Base-by-base conservation (phyloP, 2,888 invertebrate species). In the Tinea pellionella region DNA sequence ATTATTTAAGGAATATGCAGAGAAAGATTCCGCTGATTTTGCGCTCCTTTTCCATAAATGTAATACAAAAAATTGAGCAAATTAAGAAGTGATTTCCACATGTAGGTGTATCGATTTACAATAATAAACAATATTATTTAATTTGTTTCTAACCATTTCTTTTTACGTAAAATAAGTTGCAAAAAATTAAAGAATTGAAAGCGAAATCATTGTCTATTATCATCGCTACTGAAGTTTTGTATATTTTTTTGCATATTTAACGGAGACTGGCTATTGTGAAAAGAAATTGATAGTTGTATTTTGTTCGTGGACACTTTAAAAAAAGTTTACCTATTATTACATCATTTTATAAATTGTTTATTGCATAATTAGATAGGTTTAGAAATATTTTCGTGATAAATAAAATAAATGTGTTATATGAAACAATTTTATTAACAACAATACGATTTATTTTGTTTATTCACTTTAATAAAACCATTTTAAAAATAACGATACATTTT, bases 171-270 rank as follows among this genome's bases (percentile, higher is more conserved):
- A 16, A 13, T 13, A 8, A 2, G 12, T 41, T 41, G 12, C 47
- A 47, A 16, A 9, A 42, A 42, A 42, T 15, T 4, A 47, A 47
- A 15, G 15, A 2, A 15, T 15, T 47, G 47, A 47, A 47, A 47
- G 15, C 15, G 47, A 47, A 47, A 47, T 15, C 15, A 9, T 9
- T 4, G 42, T 47, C 37, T 37, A 47, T 16, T 16, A 15, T 37
- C 37, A 37, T 15, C n/a, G 47, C 47, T 8, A 47, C 47, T 15
- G 9, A 16, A 37, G 24, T 68, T 65, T 64, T 65, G 66, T 67
- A 24, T 68, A 67, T 55, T 61, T 61, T n/a, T 60, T 59, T 47
- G 24, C 32, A 13, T 16, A 65, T 72, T 68, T 68, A 65, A 67
- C 67, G 65, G 65, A 70, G 64, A 69, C 47, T 47, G 47, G 8